Percentiles rank a stretch among this genome's conserved stretches.
phyloP scores from a whole-genome alignment of 2,113 vertebrate genomes.

The Stigmatopora argus region DNA sequence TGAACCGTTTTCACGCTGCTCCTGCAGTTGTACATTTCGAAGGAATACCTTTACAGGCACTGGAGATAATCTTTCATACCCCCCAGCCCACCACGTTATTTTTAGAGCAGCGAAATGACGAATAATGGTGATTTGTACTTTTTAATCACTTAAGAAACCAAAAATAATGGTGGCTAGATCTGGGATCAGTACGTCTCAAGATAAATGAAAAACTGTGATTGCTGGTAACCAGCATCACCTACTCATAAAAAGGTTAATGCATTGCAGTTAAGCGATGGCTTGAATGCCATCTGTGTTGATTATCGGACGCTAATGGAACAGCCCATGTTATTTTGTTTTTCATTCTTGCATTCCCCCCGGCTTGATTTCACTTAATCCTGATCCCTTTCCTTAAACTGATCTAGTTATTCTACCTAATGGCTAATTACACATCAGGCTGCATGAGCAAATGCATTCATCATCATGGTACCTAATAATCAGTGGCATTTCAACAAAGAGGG shows the following conservation, averaged over 20 bases:
- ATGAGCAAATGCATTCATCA: constrained; percentile 98
- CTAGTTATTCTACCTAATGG: constrained; percentile 99
- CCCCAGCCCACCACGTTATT: constrained; percentile 16
- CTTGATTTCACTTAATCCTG: constrained; percentile 92
- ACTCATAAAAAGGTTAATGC: constrained; percentile 2
- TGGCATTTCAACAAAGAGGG: constrained; percentile 99
- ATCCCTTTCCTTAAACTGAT: constrained; percentile 91
- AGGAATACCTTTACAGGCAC: constrained; percentile 21
- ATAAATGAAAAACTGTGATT: neutral
- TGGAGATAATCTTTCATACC: constrained; percentile 4
- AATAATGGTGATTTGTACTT: neutral
- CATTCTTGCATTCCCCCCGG: constrained; percentile 56
- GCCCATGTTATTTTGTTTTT: constrained; percentile 43
- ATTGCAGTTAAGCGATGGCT: neutral
- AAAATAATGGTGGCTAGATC: neutral
- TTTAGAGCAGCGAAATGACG: constrained; percentile 1
- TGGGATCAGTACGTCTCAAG: neutral
- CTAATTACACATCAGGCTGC: constrained; percentile 99
- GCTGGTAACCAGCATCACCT: neutral
- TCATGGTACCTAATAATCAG: constrained; percentile 99
- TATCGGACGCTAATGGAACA: constrained; percentile 1
- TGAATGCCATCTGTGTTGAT: constrained; percentile 8
- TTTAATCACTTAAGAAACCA: constrained; percentile 3
- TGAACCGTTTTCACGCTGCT: constrained; percentile 18
- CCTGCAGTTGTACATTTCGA: neutral